These are phyloP conservation scores for Neolamprologus toae DNA, from an alignment of 2,113 vertebrate species.

Conservation along the genomic window DNA sequence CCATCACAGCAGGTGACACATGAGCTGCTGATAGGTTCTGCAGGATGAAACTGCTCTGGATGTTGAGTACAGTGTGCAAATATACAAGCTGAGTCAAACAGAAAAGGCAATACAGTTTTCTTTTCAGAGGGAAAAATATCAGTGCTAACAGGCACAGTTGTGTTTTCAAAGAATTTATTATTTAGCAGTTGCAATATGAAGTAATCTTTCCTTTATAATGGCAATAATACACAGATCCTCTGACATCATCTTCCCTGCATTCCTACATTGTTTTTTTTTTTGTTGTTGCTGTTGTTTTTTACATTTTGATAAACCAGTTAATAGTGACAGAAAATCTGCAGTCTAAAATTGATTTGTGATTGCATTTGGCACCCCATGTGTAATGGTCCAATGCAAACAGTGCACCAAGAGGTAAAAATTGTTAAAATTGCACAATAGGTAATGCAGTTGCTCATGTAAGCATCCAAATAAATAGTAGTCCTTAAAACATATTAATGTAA, in stretches of 20 bases:
- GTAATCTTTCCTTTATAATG: background rate
- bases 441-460: background rate
- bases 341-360: background rate
- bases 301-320: background rate
- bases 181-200: constrained; percentile 31
- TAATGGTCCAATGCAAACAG: constrained; percentile 8
- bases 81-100: background rate
- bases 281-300: background rate
- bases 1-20: background rate
- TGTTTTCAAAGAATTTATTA: constrained; percentile 46
- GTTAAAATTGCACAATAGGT: constrained; percentile 7
- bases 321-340: background rate
- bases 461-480: constrained; percentile 1
- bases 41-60: background rate
- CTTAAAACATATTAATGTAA: background rate
- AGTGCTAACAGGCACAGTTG: background rate
- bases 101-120: background rate
- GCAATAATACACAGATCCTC: constrained; percentile 22
- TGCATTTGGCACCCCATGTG: background rate
- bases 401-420: constrained; percentile 4
- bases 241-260: constrained; percentile 33
- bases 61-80: background rate
- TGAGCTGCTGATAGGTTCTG: background rate
- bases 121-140: background rate
- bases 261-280: background rate